phyloP scores from a whole-genome alignment of 2,797 vertebrate genomes.

The Vireo griseus region DNA sequence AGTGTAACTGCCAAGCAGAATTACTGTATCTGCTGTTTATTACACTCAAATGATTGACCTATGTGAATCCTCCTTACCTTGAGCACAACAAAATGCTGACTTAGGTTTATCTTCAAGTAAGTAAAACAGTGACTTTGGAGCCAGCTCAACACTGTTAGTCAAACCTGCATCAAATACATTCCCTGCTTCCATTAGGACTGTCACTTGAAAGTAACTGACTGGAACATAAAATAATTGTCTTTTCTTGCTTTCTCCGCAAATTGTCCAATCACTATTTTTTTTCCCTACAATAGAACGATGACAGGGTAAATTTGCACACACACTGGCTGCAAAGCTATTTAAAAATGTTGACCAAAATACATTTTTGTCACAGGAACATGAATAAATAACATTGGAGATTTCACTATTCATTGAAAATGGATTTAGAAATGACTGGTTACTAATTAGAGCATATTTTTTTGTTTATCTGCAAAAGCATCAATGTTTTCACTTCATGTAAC shows the following conservation, averaged over 20 bases:
- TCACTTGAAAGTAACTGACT: conserved; percentile 21
- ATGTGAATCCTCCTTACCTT: conserved; percentile 42
- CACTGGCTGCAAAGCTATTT: background rate
- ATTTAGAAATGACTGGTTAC: background rate
- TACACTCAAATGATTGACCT: conserved; percentile 36
- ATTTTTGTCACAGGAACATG: background rate
- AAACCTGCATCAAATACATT: conserved; percentile 13
- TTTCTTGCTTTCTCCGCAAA: conserved; percentile 26
- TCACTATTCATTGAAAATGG: background rate
- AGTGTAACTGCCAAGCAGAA: conserved; percentile 33
- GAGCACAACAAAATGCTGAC: conserved; percentile 44
- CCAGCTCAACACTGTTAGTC: conserved; percentile 6
- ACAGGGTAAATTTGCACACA: background rate
- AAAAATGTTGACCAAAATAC: background rate
- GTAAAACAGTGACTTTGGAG: conserved; percentile 45
- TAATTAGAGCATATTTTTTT: background rate
- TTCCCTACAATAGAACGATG: fast-evolving
- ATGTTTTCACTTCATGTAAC: background rate
- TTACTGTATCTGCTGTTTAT: conserved; percentile 55
- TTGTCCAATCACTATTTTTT: background rate
- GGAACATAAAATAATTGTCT: conserved; percentile 53
- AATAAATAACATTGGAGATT: background rate
- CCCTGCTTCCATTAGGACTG: background rate
- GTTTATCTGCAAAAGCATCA: background rate
- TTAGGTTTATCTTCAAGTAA: conserved; percentile 9